These are phyloP conservation scores for Andrena marginata DNA, from an alignment of 2,888 invertebrate genomes.

Conservation along the genomic window DNA sequence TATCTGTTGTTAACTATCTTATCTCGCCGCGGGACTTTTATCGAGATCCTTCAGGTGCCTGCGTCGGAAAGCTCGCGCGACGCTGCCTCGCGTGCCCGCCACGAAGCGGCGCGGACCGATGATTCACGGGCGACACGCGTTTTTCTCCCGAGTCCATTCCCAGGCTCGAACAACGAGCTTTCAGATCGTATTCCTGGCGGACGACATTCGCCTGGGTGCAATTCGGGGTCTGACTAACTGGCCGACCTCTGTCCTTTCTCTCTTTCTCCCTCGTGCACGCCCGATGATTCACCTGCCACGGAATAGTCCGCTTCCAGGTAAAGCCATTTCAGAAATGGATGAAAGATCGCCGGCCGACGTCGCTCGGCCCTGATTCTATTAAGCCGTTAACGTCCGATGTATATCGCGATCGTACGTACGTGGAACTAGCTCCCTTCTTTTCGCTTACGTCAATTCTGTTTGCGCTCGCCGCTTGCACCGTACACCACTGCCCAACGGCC, in stretches of 20 bases:
- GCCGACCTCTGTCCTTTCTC: conserved; percentile 34
- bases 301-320: conserved; percentile 66
- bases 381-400: conserved; percentile 47
- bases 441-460: conserved; percentile 62
- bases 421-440: conserved; percentile 47
- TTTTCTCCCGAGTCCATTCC: background rate
- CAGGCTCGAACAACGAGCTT: conserved; percentile 12
- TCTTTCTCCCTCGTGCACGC: conserved; percentile 37
- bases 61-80: background rate
- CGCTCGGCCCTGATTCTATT: conserved; percentile 45
- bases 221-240: conserved; percentile 65
- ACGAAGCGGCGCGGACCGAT: background rate
- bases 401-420: conserved; percentile 5
- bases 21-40: background rate
- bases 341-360: conserved; percentile 35
- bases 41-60: background rate
- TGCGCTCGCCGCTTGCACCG: conserved; percentile 35
- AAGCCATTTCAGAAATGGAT: conserved; percentile 60
- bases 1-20: too few relatives aligned
- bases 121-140: conserved; percentile 11
- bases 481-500: conserved; percentile 16
- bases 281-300: conserved; percentile 71
- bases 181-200: conserved; percentile 63
- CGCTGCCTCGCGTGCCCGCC: too few relatives aligned
- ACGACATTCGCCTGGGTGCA: conserved; percentile 45